phyloP scores from a whole-genome alignment of 1,140 invertebrate genomes.

The Drosophila burlai region DNA sequence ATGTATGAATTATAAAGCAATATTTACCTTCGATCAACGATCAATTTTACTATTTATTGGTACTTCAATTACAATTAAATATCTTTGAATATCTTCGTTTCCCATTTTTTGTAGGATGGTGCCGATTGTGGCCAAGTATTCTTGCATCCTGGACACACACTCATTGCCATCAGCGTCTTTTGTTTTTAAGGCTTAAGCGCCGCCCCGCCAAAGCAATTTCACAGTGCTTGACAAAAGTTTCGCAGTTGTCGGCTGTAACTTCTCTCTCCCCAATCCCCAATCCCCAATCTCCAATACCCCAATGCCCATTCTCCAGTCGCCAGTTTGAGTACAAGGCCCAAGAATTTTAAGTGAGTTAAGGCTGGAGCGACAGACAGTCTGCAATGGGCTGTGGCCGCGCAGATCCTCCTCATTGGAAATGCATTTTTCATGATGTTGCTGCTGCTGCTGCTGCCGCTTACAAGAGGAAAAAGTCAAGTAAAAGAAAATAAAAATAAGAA shows the following conservation, averaged over 20 bases:
- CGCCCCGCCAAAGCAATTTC: slow-evolving; percentile 72
- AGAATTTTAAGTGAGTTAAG: slow-evolving; percentile 82
- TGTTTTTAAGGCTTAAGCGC: slow-evolving; percentile 72
- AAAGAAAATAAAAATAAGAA: slow-evolving; percentile 5
- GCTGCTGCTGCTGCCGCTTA: slow-evolving; percentile 50
- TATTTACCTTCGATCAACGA: too few species aligned
- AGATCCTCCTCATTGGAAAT: slow-evolving; percentile 76
- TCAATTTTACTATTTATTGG: neutral
- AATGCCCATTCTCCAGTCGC: slow-evolving; percentile 11
- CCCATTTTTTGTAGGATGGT: slow-evolving; percentile 9
- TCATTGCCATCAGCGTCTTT: slow-evolving; percentile 69
- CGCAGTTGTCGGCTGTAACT: slow-evolving; percentile 53
- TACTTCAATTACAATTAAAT: too few species aligned
- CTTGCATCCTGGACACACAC: slow-evolving; percentile 39
- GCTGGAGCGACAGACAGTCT: slow-evolving; percentile 64
- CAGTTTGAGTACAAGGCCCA: slow-evolving; percentile 64
- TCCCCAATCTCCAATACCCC: neutral
- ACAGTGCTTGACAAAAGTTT: slow-evolving; percentile 80
- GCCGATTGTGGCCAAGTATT: slow-evolving; percentile 28
- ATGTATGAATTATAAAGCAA: too few species aligned
- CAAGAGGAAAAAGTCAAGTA: slow-evolving; percentile 29
- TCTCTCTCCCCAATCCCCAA: neutral
- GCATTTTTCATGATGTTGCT: slow-evolving; percentile 82
- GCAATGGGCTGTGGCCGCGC: slow-evolving; percentile 43
- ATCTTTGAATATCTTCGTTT: neutral